Conservation (phyloP, 2,888 invertebrate species). For the Sarcophaga carnaria region DNA sequence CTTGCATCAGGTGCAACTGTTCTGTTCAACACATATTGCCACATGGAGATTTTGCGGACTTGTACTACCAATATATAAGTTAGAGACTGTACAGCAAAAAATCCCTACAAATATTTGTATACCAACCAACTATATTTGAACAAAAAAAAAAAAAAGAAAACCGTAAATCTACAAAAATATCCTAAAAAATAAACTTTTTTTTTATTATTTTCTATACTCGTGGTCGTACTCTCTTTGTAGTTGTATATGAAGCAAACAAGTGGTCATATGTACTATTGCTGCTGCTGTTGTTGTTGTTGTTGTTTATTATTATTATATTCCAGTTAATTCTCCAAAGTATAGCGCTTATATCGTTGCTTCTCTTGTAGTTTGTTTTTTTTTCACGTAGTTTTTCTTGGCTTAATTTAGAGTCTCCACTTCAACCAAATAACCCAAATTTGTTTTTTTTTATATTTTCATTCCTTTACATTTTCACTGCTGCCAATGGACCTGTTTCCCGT, state of each 20-base stretch:
- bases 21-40: too few relatives aligned
- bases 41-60: too few relatives aligned
- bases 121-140: too few relatives aligned
- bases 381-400: neutral
- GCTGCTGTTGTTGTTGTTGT: neutral
- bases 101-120: too few relatives aligned
- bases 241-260: neutral
- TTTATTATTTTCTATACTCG: too few relatives aligned
- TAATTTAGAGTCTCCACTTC: neutral
- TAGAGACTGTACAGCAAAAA: too few relatives aligned
- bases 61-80: too few relatives aligned
- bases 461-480: neutral
- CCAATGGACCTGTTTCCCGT: neutral
- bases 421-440: neutral
- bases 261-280: neutral
- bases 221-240: neutral
- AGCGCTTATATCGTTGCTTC: neutral
- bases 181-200: too few relatives aligned
- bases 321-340: slow-evolving; percentile 40
- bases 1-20: too few relatives aligned
- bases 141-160: too few relatives aligned
- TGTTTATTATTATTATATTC: slow-evolving; percentile 31
- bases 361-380: neutral
- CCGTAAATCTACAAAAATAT: too few relatives aligned
- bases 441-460: neutral